Evolutionary conservation across 1,140 invertebrate species (phyloP), one percentile per base, ranked within the genome.

Genomic region (Campoletis sonorensis): DNA sequence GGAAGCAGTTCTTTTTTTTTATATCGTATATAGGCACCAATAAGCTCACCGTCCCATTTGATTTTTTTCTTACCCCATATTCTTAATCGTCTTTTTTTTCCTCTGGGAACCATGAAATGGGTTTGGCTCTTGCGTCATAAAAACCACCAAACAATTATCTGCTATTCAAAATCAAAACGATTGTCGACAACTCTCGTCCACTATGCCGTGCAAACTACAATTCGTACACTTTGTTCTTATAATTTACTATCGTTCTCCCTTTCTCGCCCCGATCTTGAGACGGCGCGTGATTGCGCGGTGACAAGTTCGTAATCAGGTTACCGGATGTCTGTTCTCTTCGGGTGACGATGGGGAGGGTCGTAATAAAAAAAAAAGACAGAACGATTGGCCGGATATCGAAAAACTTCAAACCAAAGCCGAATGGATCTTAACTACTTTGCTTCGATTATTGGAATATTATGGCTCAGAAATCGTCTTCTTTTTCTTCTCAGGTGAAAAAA

Each of bases 241-340:
- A 23, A 58, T 58, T n/a, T 13, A 58, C 54, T 23, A 1, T 0
- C 54, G 7, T 58, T 58, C 13, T 10, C 49, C 13, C 54, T 58
- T 21, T 11, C 54, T 58, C 54, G 0, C 13, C 54, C 13, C 54
- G 1, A n/a, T 58, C 54, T n/a, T 23, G 1, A 3, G 3, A n/a
- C 21, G 21, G 54, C 13, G 4, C 54, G 18, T 58, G 18, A 58
- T 58, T 58, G 54, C 54, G 54, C 18, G 10, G 18, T 7, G 37
- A 21, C 18, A 58, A 58, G 18, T 58, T 58, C 18, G 54, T 58
- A 58, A 58, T 58, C 54, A 58, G 54, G 54, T 58, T 58, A 58
- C 54, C 54, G 54, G 54, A 58, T 10, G 54, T 58, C 54, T 58
- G 4, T 21, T 58, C 18, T 58, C 40, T 45, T 5, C 13, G 54